phyloP scores from a whole-genome alignment of 2,113 vertebrate species.

The Phalacrocorax brasilianus region DNA sequence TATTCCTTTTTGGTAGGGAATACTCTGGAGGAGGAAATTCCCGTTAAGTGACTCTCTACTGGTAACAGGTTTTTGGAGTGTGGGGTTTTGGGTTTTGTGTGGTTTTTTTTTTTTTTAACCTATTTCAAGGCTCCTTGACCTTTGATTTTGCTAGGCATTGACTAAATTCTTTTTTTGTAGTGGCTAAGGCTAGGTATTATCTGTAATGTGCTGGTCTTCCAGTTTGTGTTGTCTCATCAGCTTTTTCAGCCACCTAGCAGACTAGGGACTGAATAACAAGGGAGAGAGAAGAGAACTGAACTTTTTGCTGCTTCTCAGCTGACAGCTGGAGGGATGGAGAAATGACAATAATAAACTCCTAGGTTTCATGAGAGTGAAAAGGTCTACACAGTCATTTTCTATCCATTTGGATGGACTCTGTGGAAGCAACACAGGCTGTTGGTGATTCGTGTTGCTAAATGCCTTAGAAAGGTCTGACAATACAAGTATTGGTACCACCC shows the following conservation, averaged over 20 bases:
- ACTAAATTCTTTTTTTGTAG: neutral
- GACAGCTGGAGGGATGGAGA: neutral
- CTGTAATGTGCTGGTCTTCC: neutral
- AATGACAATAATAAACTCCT: neutral
- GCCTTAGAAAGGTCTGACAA: neutral
- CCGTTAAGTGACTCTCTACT: neutral
- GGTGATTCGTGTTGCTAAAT: neutral
- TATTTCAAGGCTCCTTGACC: neutral
- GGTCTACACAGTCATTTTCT: neutral
- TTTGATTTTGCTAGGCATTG: neutral
- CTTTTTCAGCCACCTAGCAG: neutral
- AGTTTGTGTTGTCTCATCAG: neutral
- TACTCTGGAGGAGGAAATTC: neutral
- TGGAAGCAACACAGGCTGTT: neutral
- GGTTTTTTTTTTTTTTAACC: neutral
- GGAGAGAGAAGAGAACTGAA: neutral
- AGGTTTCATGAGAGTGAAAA: neutral
- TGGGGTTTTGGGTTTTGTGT: too few species aligned
- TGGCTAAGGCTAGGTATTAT: neutral
- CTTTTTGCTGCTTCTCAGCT: neutral
- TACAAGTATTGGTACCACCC: neutral
- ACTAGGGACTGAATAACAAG: neutral
- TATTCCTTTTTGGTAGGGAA: neutral
- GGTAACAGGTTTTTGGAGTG: neutral
- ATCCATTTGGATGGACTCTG: neutral